phyloP scores from a whole-genome alignment of 2,797 vertebrate genomes.

The Mustela erminea region DNA sequence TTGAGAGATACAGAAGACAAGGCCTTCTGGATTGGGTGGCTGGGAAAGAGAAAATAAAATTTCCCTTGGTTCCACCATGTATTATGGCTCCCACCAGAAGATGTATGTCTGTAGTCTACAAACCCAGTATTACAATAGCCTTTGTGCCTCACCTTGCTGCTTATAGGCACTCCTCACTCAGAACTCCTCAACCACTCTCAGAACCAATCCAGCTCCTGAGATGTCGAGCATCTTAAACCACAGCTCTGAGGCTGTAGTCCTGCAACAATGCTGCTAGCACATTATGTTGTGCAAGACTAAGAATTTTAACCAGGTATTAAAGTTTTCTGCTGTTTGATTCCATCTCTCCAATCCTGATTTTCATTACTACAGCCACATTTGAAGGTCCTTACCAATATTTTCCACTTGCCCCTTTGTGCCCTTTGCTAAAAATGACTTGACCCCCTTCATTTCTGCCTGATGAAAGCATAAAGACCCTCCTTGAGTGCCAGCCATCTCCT shows the following conservation, averaged over 20 bases:
- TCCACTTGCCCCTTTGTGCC: background rate
- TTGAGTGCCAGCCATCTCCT: background rate
- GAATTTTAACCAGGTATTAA: slow-evolving; percentile 8
- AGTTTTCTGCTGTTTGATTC: background rate
- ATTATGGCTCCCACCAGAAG: background rate
- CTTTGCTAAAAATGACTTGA: slow-evolving; percentile 29
- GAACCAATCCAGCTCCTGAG: background rate
- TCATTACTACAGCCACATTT: background rate
- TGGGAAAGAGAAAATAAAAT: background rate
- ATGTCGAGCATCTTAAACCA: background rate
- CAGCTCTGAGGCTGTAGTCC: background rate
- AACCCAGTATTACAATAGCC: background rate
- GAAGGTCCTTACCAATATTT: background rate
- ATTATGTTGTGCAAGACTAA: background rate
- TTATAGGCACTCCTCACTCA: background rate
- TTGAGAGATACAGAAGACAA: background rate
- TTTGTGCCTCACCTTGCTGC: background rate
- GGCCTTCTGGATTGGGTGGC: background rate
- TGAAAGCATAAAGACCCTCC: background rate
- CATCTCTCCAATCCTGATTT: background rate
- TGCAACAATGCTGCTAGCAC: background rate
- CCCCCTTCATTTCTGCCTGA: background rate
- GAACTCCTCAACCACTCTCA: background rate
- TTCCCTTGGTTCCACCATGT: background rate
- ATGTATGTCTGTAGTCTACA: background rate